Base-by-base conservation (phyloP, 2,797 vertebrate species). In the Iguana delicatissima region DNA sequence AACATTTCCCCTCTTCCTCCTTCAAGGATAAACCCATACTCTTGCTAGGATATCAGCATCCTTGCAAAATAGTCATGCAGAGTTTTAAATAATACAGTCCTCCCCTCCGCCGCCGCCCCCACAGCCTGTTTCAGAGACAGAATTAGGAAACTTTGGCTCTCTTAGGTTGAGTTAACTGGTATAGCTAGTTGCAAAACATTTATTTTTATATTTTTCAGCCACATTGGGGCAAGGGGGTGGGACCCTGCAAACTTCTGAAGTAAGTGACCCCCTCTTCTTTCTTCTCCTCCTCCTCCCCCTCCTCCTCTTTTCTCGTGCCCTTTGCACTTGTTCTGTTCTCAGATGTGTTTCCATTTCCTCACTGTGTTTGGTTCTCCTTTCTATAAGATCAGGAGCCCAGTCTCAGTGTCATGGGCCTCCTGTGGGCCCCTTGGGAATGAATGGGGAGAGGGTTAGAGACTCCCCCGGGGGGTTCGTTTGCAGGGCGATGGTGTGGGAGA, bases 191-290 rank as follows among this genome's bases (percentile, higher is more conserved):
- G 91, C 94, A 91, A 95, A 96, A 96, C 95, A 94, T 97, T 97
- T 97, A 97, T 97, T 97, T 97, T 98, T 98, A 95, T 97, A 98
- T 97, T 97, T 95, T 97, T 95, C 96, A 96, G 96, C 97, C 95
- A 4, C 97, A 96, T 97, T 96, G 91, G 79, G 73, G 46, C 12
- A 14, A 22, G 74, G 10, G 22, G 77, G 24, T 7, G 22, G 57
- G 94, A 96, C 94, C 96, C 95, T 96, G 96, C 97, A 96, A 97
- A 96, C 93, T 96, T 95, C 96, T 93, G 96, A 94, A 96, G 91
- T 97, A 95, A 97, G 96, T 97, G 96, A 96, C 94, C 2, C 0
- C 64, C 55, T 12, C n/a, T 29, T 57, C 9, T 24, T 42, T 26
- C 32, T 6, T 22, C 22, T 77, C 42, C 26, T 32, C 46, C 72